Base-by-base conservation (phyloP, 2,113 vertebrate genomes). In the Microtus oregoni region DNA sequence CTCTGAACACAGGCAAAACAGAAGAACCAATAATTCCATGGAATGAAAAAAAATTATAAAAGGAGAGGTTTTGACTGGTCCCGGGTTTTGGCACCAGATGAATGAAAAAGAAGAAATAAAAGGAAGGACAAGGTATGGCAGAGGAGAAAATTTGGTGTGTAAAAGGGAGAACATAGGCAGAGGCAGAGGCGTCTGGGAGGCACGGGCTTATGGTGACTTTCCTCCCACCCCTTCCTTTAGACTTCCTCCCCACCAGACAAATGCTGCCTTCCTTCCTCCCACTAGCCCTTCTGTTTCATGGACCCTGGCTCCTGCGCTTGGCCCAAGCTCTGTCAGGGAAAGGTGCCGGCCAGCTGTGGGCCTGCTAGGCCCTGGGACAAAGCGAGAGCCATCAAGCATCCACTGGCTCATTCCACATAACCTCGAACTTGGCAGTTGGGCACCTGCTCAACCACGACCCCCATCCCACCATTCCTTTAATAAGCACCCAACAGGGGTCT, bases 331-430 rank as follows among this genome's bases (percentile, higher is more conserved):
- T 14, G 22, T 61, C 26, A 6, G 90, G 41, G 50, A 22, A 32
- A 0, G 26, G 1, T 2, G 38, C n/a, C 20, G 7, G 26, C 61
- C 38, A 44, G 61, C 81, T 28, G 38, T 0, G 2, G 24, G n/a
- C 58, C 24, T 85, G 58, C 61, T 65, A 67, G 38, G 28, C 41
- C 44, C n/a, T 63, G 24, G n/a, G 24, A 85, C 58, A 28, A 63
- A 83, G 35, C 1, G 2, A 41, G n/a, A 41, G 24, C 26, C 26
- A 24, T 83, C 58, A 11, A 0, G 0, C 9, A 1, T 1, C 44
- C 17, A 35, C 61, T 32, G 17, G 28, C 3, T 44, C 61, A 13
- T 47, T 67, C 38, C 41, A 11, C 3, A 0, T 44, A 44, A 47
- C 61, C 61, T 65, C 28, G 15, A 65, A 44, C 26, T 44, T 30